Evolutionary conservation across 2,797 vertebrate species (phyloP).

Genomic region (Myotis pilosus): DNA sequence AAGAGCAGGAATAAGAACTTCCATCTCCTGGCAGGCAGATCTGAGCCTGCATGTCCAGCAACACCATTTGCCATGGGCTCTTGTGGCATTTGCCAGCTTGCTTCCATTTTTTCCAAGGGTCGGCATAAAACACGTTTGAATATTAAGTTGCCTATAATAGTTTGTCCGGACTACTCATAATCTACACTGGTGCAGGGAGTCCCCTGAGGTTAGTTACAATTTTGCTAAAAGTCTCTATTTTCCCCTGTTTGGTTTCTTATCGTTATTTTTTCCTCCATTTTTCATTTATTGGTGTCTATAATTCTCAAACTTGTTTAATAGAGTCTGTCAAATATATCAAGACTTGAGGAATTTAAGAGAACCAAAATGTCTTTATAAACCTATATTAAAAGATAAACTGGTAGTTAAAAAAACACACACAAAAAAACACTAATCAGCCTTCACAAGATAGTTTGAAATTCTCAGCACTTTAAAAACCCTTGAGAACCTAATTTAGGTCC

Average conservation of each 20-base stretch:
- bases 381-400: not conserved
- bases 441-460: not conserved
- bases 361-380: not conserved
- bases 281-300: not conserved
- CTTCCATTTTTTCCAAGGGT: not conserved
- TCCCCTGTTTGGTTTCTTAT: not conserved
- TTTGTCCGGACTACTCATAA: not conserved
- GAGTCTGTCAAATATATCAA: not conserved
- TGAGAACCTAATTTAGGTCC: not conserved
- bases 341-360: not conserved
- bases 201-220: not conserved
- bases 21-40: not conserved
- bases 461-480: not conserved
- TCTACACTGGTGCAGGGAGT: not conserved
- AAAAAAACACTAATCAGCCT: not conserved
- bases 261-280: not conserved
- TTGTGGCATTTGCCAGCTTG: not conserved
- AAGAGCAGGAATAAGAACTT: not conserved
- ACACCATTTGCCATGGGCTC: not conserved
- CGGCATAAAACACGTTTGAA: not conserved
- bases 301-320: not conserved
- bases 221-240: not conserved
- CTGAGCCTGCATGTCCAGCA: not conserved
- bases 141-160: not conserved
- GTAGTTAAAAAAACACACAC: not conserved